Evolutionary conservation across 2,888 invertebrate genomes (phyloP), one percentile per base, ranked within the genome.

Genomic region (Cerceris ruficornis): DNA sequence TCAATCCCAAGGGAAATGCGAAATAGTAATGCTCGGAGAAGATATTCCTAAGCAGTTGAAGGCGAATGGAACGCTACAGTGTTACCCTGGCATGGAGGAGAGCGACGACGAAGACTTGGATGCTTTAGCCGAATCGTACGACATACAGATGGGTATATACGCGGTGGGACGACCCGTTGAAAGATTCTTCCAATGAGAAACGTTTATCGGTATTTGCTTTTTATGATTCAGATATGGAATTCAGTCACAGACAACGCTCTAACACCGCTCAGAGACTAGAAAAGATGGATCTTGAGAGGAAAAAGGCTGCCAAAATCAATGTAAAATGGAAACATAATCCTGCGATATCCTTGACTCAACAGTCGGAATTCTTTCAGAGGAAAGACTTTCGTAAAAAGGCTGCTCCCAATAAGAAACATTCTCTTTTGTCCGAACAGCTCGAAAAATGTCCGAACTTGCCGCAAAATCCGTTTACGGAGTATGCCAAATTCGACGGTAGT

Each of bases 401-500:
- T 13, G 75, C 77, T 14, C 69, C 69, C 7, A 75, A 70, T 9
- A 91, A 86, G 88, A 91, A 82, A 93, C 91, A 82, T 66, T 98
- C 98, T 41, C 93, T 96, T 75, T 93, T 98, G 58, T 93, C 97
- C 0, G 95, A 96, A 87, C 96, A 96, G 85, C 92, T 98, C 59
- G 95, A 96, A 84, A 96, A 96, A 86, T 96, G 95, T 84, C 96
- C 96, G 0, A 94, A 95, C 87, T 93, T 96, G 77, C 96, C 97
- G 0, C 95, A 96, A 88, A 97, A 98, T 92, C 97, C 98, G 66
- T 99, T 97, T 92, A 94, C 96, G 79, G 96, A 97, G 88, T 99
- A 96, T 93, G 97, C 98, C 4, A 97, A 96, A 92, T 98, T 96
- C 92, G 98, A 98, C 93, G 98, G 98, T 79, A 96, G 96, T 75